Base-by-base conservation (phyloP, 2,888 invertebrate species). In the Metallyticus violacea region DNA sequence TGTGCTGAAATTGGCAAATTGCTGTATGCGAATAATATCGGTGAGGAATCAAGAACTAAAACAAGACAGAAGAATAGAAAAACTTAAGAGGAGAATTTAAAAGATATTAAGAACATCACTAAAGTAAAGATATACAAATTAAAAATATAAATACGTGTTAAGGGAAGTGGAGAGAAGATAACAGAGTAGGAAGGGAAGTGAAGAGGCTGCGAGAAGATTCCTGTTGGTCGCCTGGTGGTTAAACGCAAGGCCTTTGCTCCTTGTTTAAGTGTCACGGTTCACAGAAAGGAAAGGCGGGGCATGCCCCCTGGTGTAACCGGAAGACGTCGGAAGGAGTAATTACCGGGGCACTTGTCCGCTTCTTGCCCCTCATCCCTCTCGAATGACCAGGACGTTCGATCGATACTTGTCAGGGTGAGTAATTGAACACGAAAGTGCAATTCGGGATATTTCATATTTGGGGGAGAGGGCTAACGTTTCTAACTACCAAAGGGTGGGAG, bases 371-470 rank as follows among this genome's bases (percentile, higher is more conserved):
- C 7, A 7, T 25, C 26, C 15, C 78, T 26, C 9, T 30, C 85
- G 83, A 87, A 86, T 86, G 83, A 85, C 87, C 87, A 77, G 80
- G 81, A 79, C 22, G 78, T 77, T 79, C 87, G 86, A 87, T 88
- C 88, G 88, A 88, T 88, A 85, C 81, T 87, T 84, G 87, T 86
- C 88, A 88, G 81, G 76, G 87, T 88, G 88, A 88, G 87, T 88
- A 88, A 88, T 87, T 88, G 88, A 83, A 88, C 88, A 88, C 86
- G 87, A 85, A 87, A 87, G 88, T 87, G 88, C 88, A 87, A 87
- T 87, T 86, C 85, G 80, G 87, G 85, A 86, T 87, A 88, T 87
- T 88, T 88, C 88, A 88, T 88, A 88, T 88, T 87, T 88, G 87
- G 82, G 86, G 25, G 78, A 30, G 82, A 80, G 85, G 86, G 85